A percentile compares a stretch with the other conserved stretches of the same genome.
Conservation (phyloP, 2,113 vertebrate genomes). For the Halichoeres trimaculatus region DNA sequence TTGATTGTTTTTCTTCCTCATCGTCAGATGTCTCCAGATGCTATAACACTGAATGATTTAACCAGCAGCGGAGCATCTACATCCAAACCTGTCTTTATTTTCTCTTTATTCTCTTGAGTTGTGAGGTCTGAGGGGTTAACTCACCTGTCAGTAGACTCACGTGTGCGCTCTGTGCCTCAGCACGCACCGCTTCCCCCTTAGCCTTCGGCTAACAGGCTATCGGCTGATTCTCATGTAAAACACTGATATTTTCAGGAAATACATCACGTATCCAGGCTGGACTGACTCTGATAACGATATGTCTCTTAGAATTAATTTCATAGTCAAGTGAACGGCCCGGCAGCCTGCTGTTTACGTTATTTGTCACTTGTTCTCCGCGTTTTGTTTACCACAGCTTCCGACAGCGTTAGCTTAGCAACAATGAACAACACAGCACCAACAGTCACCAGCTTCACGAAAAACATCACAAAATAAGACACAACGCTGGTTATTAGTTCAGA, state of each 20-base stretch:
- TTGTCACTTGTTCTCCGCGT: too few relatives aligned
- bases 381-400: slow-evolving; percentile 18
- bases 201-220: not conserved
- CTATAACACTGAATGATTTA: too few relatives aligned
- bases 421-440: not conserved
- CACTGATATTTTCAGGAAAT: not conserved
- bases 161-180: not conserved
- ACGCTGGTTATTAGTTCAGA: not conserved
- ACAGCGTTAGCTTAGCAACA: slow-evolving; percentile 58
- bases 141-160: not conserved
- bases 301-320: not conserved
- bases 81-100: too few relatives aligned
- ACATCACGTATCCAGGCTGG: rapidly evolving
- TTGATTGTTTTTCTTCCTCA: too few relatives aligned
- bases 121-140: too few relatives aligned
- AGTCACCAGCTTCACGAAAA: not conserved
- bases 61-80: too few relatives aligned
- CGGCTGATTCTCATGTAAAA: too few relatives aligned
- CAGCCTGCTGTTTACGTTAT: too few relatives aligned
- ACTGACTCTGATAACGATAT: not conserved
- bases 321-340: rapidly evolving
- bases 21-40: too few relatives aligned
- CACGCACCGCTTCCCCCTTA: slow-evolving; percentile 11
- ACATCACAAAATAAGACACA: not conserved
- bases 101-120: too few relatives aligned